Base-by-base conservation (phyloP, 2,113 vertebrate species). In the Pluvianellus socialis region DNA sequence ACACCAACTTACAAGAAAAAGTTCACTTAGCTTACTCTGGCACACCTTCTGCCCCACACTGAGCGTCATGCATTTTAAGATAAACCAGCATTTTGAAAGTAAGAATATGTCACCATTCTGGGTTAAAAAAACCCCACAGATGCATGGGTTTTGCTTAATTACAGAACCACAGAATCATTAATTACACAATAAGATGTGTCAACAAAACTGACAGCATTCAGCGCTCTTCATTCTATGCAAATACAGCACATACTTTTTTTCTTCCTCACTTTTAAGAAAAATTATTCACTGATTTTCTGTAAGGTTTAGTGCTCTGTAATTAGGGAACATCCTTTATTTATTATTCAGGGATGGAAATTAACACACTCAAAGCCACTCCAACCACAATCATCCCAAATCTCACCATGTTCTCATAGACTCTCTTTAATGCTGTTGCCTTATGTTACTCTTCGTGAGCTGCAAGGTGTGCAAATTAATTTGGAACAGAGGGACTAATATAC, bases 401-500 rank as follows among this genome's bases (percentile, higher is more conserved):
- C 80, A 52, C 65, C 49, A 8, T 28, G 23, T 84, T 86, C 68
- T 70, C 49, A 74, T 0, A 67, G 49, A 56, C 22, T 68, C 19
- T 40, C 52, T 71, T 63, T 91, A 94, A 86, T 72, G 76, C 61
- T 33, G 24, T 28, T 86, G 52, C 52, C 83, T 90, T 45, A 18
- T 26, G 49, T 74, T 61, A 74, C 56, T 84, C 45, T 86, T 77
- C 5, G 9, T 20, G 2, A 96, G 88, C 83, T 80, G 86, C 83
- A 94, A 91, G 63, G 65, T 87, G 90, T 68, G 68, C 79, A 87
- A 79, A 91, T 91, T 87, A 91, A 88, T 84, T 81, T 91, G 80
- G 68, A 94, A 89, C 73, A 75, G 49, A 74, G 30, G 49, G 76
- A 72, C 68, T 72, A 75, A 72, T 1, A 79, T 12, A 18, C 45